These are phyloP conservation scores for Asobara japonica DNA, from an alignment of 1,140 invertebrate species.

Conservation along the genomic window DNA sequence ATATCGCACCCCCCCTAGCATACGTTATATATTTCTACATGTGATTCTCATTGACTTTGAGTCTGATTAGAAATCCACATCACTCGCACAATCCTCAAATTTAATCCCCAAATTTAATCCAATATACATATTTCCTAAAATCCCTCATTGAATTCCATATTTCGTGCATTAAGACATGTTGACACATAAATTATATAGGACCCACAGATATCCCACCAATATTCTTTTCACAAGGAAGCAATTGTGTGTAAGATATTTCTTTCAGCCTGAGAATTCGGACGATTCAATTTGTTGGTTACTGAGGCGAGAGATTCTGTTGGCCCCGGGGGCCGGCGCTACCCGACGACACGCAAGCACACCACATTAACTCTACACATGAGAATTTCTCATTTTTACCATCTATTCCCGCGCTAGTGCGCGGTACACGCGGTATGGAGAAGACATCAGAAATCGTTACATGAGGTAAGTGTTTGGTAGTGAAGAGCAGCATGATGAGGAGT, in stretches of 20 bases:
- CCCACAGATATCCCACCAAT: too few relatives aligned
- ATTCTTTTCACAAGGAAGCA: too few relatives aligned
- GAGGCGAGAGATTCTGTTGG: constrained; percentile 50
- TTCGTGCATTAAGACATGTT: too few relatives aligned
- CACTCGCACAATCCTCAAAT: too few relatives aligned
- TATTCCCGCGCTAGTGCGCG: background rate
- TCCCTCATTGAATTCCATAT: too few relatives aligned
- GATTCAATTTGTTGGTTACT: constrained; percentile 62
- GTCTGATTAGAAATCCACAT: too few relatives aligned
- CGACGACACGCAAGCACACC: constrained; percentile 47
- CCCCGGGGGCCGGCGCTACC: constrained; percentile 26
- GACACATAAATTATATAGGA: too few relatives aligned
- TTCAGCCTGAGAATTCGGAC: constrained; percentile 42
- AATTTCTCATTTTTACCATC: background rate
- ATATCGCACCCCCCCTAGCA: too few relatives aligned
- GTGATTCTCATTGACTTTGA: too few relatives aligned
- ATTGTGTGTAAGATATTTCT: constrained; percentile 29
- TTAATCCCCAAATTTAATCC: too few relatives aligned
- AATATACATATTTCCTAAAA: too few relatives aligned
- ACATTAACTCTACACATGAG: constrained; percentile 43
- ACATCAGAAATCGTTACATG: constrained; percentile 26
- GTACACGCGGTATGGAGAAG: constrained; percentile 31
- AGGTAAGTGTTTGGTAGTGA: background rate
- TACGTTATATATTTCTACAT: too few relatives aligned
- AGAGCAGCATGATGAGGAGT: background rate